Evolutionary conservation across 2,113 vertebrate species (phyloP), one percentile per base, ranked within the genome.

Genomic region (Limnothrissa miodon): DNA sequence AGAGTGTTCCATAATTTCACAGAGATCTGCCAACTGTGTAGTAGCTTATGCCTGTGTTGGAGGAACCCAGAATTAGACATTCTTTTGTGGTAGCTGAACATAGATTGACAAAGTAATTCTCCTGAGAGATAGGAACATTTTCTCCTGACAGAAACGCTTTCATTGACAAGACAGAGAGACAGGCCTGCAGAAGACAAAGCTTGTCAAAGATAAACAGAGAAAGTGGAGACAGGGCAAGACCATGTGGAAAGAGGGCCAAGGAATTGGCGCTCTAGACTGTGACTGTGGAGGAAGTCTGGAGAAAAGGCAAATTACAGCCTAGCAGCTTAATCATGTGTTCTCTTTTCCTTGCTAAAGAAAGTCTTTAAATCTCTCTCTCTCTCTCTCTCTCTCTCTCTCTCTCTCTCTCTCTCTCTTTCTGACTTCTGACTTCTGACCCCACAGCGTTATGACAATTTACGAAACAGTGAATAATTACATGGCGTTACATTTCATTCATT

Each of bases 321-420:
- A 66, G 59, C 25, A 66, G 33, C 59, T 66, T 66, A 66, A 66
- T 66, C 59, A 66, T 66, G 59, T 66, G 59, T 66, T 66, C 59
- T 29, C 59, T 25, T 66, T 33, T 33, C 59, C 59, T 33, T 66
- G 25, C 59, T 66, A n/a, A 29, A 66, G 59, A 33, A 66, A 66
- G n/a, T 66, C 59, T 33, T 33, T 66, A 1, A 11, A 25, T 2
- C 59, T 66, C 59, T 66, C 59, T 66, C 59, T 33, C 59, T 66
- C 59, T 33, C 59, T 66, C 25, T 8, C 59, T 33, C 25, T 8
- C 59, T 33, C 25, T 33, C 59, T 33, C 59, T 29, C 59, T 29
- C 59, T 9, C 59, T 10, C 56, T 15, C 56, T n/a, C 56, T 3
- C 4, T 59, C 21, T 21, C 21, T 59, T 25, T 59, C 56, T 23